Percentiles rank a stretch among this genome's conserved stretches.
Conservation (phyloP, 2,797 vertebrate genomes). For the Micrastur ruficollis region DNA sequence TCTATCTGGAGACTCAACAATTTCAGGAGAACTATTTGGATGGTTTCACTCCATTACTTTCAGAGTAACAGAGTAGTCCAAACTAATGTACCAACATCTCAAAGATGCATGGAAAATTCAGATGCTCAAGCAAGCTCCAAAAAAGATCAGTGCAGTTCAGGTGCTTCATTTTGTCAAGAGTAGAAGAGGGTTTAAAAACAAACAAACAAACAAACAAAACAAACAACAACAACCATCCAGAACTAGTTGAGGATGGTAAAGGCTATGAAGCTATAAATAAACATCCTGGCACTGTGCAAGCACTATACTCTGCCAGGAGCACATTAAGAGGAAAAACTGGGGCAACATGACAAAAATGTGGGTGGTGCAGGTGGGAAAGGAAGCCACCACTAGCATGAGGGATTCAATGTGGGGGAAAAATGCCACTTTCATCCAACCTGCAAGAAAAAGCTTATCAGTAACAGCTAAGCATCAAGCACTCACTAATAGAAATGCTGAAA, state of each 20-base stretch:
- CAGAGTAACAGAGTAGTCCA: not conserved
- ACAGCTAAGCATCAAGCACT: not conserved
- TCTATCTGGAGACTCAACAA: not conserved
- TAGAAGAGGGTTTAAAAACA: not conserved
- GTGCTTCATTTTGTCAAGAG: not conserved
- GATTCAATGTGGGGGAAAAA: not conserved
- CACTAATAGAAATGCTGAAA: not conserved
- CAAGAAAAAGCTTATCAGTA: not conserved
- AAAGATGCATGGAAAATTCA: not conserved
- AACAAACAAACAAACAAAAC: no score
- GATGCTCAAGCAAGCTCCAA: not conserved
- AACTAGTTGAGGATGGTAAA: not conserved
- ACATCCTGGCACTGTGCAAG: not conserved
- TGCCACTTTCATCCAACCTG: not conserved
- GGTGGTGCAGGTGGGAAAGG: not conserved
- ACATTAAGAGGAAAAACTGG: not conserved
- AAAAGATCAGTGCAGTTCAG: not conserved
- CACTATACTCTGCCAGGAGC: not conserved
- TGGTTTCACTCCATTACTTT: conserved; percentile 12
- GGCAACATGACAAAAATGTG: not conserved
- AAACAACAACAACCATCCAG: not conserved
- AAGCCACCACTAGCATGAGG: not conserved
- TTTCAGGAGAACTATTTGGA: not conserved
- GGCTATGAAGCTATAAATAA: not conserved
- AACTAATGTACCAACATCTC: not conserved